phyloP scores from a whole-genome alignment of 2,888 invertebrate genomes.

The Xanthorhoe designata region DNA sequence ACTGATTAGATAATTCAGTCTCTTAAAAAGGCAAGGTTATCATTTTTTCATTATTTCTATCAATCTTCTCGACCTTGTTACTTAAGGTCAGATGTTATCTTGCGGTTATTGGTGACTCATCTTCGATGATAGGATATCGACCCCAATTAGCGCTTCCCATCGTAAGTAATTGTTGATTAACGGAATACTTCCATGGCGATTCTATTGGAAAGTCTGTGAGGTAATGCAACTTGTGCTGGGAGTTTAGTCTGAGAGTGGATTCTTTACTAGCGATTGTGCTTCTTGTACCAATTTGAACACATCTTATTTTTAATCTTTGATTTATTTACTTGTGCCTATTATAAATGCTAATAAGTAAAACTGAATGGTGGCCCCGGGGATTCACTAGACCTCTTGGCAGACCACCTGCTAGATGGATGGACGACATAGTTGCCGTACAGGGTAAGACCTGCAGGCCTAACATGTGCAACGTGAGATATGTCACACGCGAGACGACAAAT shows the following conservation, averaged over 20 bases:
- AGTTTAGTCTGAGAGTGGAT: background rate
- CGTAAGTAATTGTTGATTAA: slow-evolving; percentile 36
- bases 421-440: too few relatives aligned
- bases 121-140: slow-evolving; percentile 48
- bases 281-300: background rate
- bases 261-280: background rate
- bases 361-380: too few relatives aligned
- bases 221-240: background rate
- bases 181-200: slow-evolving; percentile 4
- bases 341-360: too few relatives aligned
- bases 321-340: too few relatives aligned
- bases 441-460: too few relatives aligned
- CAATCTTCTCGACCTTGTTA: background rate
- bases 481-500: too few relatives aligned
- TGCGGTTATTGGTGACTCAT: slow-evolving; percentile 38
- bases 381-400: too few relatives aligned
- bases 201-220: slow-evolving; percentile 13
- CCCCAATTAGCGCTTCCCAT: slow-evolving; percentile 48
- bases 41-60: background rate
- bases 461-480: too few relatives aligned
- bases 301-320: too few relatives aligned
- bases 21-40: background rate
- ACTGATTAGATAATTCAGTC: background rate
- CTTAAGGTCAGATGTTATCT: slow-evolving; percentile 25
- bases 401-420: too few relatives aligned